Evolutionary conservation across 35 echinoderm and acorn worm genomes (phyloP).

Genomic region (Lytechinus pictus): DNA sequence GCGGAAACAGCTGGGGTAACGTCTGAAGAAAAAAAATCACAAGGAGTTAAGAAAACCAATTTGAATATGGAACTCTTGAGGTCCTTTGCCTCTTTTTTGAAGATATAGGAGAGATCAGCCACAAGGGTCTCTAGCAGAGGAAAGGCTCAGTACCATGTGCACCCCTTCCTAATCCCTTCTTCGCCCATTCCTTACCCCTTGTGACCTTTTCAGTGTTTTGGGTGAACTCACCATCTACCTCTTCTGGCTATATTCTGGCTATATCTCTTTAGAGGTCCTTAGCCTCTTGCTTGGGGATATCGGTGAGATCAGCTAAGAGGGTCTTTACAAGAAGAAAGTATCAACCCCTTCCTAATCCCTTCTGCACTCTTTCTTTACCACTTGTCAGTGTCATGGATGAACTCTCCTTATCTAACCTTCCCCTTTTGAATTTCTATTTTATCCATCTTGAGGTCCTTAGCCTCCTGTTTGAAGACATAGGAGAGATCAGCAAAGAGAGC

Average conservation of each 20-base stretch:
- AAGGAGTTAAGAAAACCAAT: too few species aligned
- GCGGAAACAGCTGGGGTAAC: slow-evolving; percentile 58
- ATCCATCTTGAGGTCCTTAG: slow-evolving; percentile 73
- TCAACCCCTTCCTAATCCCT: background rate
- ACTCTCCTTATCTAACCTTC: background rate
- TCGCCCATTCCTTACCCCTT: background rate
- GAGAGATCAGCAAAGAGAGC: slow-evolving; percentile 47
- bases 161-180: background rate
- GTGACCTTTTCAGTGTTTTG: too few species aligned
- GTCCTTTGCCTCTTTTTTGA: slow-evolving; percentile 79
- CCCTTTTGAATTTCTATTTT: slow-evolving; percentile 17
- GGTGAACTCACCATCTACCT: background rate
- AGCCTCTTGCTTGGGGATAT: slow-evolving; percentile 71
- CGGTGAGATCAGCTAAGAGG: slow-evolving; percentile 49
- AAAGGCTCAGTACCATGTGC: slow-evolving; percentile 37
- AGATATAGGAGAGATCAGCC: slow-evolving; percentile 54
- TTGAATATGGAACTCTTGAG: slow-evolving; percentile 42
- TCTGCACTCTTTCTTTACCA: too few species aligned
- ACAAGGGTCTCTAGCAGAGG: slow-evolving; percentile 43
- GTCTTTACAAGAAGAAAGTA: slow-evolving; percentile 23
- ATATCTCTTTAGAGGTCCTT: slow-evolving; percentile 73
- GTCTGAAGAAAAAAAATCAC: slow-evolving; percentile 63
- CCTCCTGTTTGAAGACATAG: slow-evolving; percentile 72
- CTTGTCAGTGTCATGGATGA: too few species aligned
- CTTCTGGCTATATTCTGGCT: background rate